A percentile compares a stretch with the other conserved stretches of the same genome.
Conservation (phyloP, 2,113 vertebrate species). For the Colius striatus region DNA sequence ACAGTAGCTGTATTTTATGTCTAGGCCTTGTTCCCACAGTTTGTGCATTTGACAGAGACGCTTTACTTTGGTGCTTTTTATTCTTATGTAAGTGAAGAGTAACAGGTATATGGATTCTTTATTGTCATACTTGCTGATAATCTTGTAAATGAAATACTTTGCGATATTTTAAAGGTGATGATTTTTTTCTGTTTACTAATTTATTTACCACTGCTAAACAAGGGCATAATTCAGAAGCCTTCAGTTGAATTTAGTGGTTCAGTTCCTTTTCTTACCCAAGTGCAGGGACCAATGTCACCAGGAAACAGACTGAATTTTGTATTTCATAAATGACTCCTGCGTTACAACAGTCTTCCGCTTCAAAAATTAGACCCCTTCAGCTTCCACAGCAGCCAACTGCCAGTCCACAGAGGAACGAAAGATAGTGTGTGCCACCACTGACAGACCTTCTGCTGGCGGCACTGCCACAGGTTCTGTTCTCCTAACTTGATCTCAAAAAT, state of each 20-base stretch:
- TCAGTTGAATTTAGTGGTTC: not conserved
- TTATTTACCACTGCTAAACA: not conserved
- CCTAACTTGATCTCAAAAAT: not conserved
- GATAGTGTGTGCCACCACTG: not conserved
- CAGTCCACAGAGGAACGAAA: not conserved
- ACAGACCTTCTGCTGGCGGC: not conserved
- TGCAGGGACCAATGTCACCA: not conserved
- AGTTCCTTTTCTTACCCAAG: not conserved
- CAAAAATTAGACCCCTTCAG: not conserved
- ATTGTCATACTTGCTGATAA: not conserved
- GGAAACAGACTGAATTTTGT: not conserved
- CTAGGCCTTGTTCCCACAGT: not conserved
- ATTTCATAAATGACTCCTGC: not conserved
- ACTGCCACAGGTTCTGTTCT: not conserved
- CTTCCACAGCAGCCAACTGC: not conserved
- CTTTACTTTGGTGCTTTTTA: not conserved
- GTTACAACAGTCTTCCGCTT: not conserved
- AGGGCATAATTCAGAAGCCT: not conserved
- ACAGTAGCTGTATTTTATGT: not conserved
- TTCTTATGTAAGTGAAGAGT: not conserved
- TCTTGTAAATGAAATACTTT: not conserved
- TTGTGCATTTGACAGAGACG: not conserved
- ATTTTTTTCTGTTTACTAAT: not conserved
- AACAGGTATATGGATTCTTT: not conserved
- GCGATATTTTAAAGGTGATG: not conserved